These are phyloP conservation scores for Perizoma affinitatum DNA, from an alignment of 2,888 invertebrate genomes.

Conservation along the genomic window DNA sequence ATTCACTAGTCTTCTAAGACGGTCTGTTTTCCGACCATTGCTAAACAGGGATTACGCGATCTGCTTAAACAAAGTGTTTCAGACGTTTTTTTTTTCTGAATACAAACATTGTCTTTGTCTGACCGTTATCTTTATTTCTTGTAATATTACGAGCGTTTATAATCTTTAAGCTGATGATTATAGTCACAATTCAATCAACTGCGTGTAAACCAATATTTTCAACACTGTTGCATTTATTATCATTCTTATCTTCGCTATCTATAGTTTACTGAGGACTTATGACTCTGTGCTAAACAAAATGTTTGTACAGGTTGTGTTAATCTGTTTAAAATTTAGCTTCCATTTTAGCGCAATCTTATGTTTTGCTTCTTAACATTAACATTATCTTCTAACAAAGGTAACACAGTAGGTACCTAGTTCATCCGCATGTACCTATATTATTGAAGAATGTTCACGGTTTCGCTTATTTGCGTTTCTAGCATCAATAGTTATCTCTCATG, in stretches of 20 bases:
- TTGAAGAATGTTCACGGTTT: constrained; percentile 13
- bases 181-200: constrained; percentile 21
- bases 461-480: constrained; percentile 14
- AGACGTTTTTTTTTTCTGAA: too few relatives aligned
- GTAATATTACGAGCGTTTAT: too few relatives aligned
- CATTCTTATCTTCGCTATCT: constrained; percentile 40
- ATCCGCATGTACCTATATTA: constrained; percentile 17
- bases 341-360: constrained; percentile 13
- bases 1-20: constrained; percentile 35
- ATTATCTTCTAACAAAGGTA: constrained; percentile 9
- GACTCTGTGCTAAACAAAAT: constrained; percentile 15
- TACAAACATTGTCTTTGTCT: too few relatives aligned
- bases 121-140: too few relatives aligned
- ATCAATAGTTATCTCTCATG: constrained; percentile 14
- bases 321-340: not conserved
- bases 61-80: not conserved
- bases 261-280: constrained; percentile 36
- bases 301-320: constrained; percentile 3
- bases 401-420: not conserved
- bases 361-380: too few relatives aligned
- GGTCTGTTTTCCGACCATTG: constrained; percentile 34
- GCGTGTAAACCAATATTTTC: constrained; percentile 25
- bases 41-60: constrained; percentile 31
- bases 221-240: constrained; percentile 28
- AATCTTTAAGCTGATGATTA: constrained; percentile 9